Evolutionary conservation across 2,797 vertebrate genomes (phyloP).

Genomic region (Propithecus deckenii): DNA sequence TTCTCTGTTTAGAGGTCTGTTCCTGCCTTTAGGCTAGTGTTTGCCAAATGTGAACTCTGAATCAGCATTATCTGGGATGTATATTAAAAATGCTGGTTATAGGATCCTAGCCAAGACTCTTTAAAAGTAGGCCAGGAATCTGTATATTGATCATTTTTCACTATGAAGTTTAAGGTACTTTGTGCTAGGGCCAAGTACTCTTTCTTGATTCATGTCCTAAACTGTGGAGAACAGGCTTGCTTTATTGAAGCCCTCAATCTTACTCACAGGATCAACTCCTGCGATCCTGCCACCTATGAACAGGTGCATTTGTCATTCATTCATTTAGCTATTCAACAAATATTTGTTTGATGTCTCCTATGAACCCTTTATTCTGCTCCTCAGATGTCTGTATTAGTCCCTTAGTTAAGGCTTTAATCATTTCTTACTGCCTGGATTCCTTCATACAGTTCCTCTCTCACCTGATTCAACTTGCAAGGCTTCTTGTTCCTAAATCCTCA

Average conservation of each 20-base stretch:
- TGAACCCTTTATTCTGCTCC: background rate
- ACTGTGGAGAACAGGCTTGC: background rate
- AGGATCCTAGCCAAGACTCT: background rate
- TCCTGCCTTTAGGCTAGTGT: background rate
- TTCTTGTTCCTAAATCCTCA: background rate
- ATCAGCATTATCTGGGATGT: background rate
- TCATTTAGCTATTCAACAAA: background rate
- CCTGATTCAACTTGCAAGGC: background rate
- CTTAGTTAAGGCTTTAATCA: background rate
- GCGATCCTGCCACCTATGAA: background rate
- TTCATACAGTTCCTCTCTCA: background rate
- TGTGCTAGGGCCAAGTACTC: background rate
- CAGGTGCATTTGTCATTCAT: background rate
- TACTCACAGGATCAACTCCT: background rate
- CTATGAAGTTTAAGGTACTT: background rate
- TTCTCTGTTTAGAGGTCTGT: constrained; percentile 23
- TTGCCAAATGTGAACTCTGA: constrained; percentile 8
- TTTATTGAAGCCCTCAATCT: background rate
- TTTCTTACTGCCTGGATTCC: background rate
- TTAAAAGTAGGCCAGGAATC: constrained; percentile 3
- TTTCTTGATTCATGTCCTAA: constrained; percentile 11
- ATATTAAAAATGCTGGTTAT: constrained; percentile 1
- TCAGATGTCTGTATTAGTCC: background rate
- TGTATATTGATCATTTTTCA: background rate
- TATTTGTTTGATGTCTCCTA: background rate